Base-by-base conservation (phyloP, 2,113 vertebrate genomes). In the Galemys pyrenaicus region DNA sequence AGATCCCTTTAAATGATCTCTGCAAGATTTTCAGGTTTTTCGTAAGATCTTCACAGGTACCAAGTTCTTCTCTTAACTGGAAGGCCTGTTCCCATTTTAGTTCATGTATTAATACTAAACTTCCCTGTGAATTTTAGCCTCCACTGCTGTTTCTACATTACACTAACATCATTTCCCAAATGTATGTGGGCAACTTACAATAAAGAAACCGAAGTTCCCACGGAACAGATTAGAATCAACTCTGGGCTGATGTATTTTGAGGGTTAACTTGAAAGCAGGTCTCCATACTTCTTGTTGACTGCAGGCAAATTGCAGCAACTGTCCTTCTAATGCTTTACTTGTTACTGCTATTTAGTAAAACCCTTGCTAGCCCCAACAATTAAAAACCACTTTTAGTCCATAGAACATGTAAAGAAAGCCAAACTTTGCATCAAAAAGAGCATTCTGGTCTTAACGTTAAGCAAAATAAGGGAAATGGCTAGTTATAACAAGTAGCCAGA, bases 211-310 rank as follows among this genome's bases (percentile, higher is more conserved):
- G 7, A 74, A 2, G 2, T 1, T 60, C 32, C 28, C 74, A 77
- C 11, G 92, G 20, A 83, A 46, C 30, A 86, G 30, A 60, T n/a
- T 74, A 82, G 15, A 58, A 92, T 83, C 64, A 94, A 54, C n/a
- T 87, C 58, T 54, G 30, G 32, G 24, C 8, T 64, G 82, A 71
- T 30, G 1, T 37, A 28, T 5, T 93, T 79, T 75, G 54, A 75
- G 64, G 10, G 80, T 20, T 86, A 92, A 84, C 51, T 60, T 80
- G 65, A 94, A 92, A 51, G 15, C 77, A 92, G 93, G 32, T 68
- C 19, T 88, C 54, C 70, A 82, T 28, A 26, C 22, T 26, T 94
- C 39, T 20, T 51, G n/a, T 6, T 90, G 39, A 77, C 37, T 83
- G 88, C 44, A 75, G 49, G 22, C 26, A 85, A 49, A 68, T 12